A percentile compares a stretch with the other conserved stretches of the same genome.
phyloP scores from a whole-genome alignment of 2,888 invertebrate species.

The Eilema depressum region DNA sequence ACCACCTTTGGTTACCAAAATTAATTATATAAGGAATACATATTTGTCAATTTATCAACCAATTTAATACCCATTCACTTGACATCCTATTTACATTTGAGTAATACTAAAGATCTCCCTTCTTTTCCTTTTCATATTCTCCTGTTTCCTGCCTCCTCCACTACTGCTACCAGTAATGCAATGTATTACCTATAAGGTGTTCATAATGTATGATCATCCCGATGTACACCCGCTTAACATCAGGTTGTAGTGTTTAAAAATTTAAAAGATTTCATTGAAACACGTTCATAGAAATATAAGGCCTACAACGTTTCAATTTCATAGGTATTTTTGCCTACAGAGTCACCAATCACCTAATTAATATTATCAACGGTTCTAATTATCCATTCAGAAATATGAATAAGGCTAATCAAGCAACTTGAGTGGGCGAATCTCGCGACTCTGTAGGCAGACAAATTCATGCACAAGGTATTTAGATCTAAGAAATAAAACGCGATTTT shows the following conservation, averaged over 20 bases:
- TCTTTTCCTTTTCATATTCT: neutral
- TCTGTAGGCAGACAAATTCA: conserved; percentile 67
- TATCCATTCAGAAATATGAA: conserved; percentile 54
- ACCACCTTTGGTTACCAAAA: no score
- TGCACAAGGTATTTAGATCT: conserved; percentile 40
- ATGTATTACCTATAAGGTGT: neutral
- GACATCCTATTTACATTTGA: neutral
- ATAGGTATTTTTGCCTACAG: conserved; percentile 62
- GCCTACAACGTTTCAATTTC: conserved; percentile 14
- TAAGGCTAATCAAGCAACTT: conserved; percentile 85
- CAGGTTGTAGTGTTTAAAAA: neutral
- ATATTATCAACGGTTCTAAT: conserved; percentile 47
- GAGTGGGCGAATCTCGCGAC: conserved; percentile 76
- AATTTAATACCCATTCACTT: neutral
- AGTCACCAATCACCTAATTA: conserved; percentile 67
- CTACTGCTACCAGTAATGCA: neutral
- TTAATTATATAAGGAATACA: no score
- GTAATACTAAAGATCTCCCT: neutral
- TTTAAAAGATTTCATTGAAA: neutral
- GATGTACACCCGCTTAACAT: neutral
- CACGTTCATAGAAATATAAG: neutral
- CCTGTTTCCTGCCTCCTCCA: neutral
- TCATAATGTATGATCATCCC: neutral
- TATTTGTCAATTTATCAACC: neutral
- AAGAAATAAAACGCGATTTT: conserved; percentile 76